Evolutionary conservation across 1,140 invertebrate genomes (phyloP).

Genomic region (Drosophila eugracilis): DNA sequence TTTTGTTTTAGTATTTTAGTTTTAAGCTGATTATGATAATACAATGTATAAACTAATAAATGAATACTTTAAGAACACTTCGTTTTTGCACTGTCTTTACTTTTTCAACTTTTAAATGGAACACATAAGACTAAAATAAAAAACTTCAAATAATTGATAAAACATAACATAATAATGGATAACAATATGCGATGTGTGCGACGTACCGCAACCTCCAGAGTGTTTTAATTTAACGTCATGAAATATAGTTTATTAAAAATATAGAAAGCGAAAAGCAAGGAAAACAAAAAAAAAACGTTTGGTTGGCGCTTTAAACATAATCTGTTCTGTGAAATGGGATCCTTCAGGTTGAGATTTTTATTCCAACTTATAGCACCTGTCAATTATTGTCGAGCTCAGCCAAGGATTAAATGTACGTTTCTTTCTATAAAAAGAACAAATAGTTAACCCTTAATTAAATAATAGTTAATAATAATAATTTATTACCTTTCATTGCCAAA

Average conservation of each 20-base stretch:
- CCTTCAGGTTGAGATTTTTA: constrained; percentile 4
- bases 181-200: constrained; percentile 1
- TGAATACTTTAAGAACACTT: constrained; percentile 36
- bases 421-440: constrained; percentile 30
- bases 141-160: constrained; percentile 3
- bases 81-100: constrained; percentile 26
- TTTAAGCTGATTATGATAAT: constrained; percentile 51
- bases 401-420: constrained; percentile 29
- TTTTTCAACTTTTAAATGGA: constrained; percentile 4
- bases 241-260: constrained; percentile 14
- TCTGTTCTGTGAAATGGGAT: constrained; percentile 3
- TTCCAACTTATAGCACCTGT: constrained; percentile 36
- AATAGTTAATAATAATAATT: background rate
- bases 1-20: constrained; percentile 69
- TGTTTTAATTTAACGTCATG: constrained; percentile 2
- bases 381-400: constrained; percentile 26
- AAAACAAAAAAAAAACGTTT: constrained; percentile 13
- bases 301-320: background rate
- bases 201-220: constrained; percentile 3
- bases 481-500: constrained; percentile 51
- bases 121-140: background rate
- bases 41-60: constrained; percentile 55
- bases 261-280: constrained; percentile 7
- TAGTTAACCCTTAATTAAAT: background rate
- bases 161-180: constrained; percentile 10